Base-by-base conservation (phyloP, 2,797 vertebrate genomes). In the Lophura swinhoii region DNA sequence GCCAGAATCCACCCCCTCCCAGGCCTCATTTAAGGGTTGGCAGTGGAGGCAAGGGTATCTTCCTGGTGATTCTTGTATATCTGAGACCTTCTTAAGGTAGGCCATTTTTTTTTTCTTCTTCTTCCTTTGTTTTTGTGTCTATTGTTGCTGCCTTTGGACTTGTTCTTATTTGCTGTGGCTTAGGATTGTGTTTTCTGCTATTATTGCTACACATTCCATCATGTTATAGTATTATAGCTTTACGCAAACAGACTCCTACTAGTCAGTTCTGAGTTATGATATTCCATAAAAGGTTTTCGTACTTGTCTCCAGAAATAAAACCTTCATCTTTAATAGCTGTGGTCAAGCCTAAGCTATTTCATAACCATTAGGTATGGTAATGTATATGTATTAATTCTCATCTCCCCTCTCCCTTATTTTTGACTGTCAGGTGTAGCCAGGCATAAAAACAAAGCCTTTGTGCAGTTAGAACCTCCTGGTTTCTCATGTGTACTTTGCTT, bases 391-490 rank as follows among this genome's bases (percentile, higher is more conserved):
- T 94, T 88, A 48, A 59, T 76, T 79, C 51, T 48, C 23, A 37
- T 37, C 1, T 1, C 29, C 68, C 37, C 66, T 31, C 43, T 78
- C 69, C 63, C 66, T 73, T 90, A 37, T 74, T 88, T 94, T 92
- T 78, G 83, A 92, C 71, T 93, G 92, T 80, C 93, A 88, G 44
- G 39, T 88, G 96, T 78, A 93, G 73, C 92, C 67, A 79, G 80
- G 88, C 83, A 83, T 87, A 88, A 94, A 87, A 95, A 59, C 24
- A 21, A 91, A 83, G 71, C 84, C 91, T 96, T 94, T 90, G 79
- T 85, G 86, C 75, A 76, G 64, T 92, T 91, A 84, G 78, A 90
- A n/a, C 71, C 48, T 86, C 14, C 10, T 87, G 76, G 58, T 70
- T 91, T 93, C 89, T 91, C 84, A 49, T 55, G 68, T 68, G 64